Evolutionary conservation across 2,113 vertebrate species (phyloP).

Genomic region (Nansenia antarctica): DNA sequence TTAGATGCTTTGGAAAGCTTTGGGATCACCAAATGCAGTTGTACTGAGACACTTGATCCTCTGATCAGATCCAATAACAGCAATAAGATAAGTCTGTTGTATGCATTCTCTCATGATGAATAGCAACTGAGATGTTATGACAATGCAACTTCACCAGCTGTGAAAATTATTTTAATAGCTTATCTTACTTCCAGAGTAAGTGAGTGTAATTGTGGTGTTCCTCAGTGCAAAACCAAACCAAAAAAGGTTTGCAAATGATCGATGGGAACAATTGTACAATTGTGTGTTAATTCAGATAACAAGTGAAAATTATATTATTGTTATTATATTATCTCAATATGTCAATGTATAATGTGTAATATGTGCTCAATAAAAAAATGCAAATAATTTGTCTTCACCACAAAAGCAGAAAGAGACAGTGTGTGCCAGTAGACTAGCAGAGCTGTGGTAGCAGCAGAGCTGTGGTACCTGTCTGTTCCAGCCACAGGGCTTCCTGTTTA

Average conservation of each 20-base stretch:
- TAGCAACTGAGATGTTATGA: constrained; percentile 40
- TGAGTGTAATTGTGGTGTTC: background rate
- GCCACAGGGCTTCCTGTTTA: constrained; percentile 74
- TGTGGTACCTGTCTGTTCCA: constrained; percentile 41
- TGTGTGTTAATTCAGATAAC: too few species aligned
- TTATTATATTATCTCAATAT: background rate
- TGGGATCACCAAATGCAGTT: constrained; percentile 25
- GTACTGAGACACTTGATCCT: constrained; percentile 37
- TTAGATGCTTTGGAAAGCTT: constrained; percentile 12
- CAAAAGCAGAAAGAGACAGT: constrained; percentile 6
- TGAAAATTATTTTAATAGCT: constrained; percentile 19
- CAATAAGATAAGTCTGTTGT: constrained; percentile 27
- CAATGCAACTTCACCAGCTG: constrained; percentile 33
- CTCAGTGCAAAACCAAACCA: too few species aligned
- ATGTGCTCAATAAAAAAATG: too few species aligned
- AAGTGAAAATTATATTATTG: too few species aligned
- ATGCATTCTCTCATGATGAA: constrained; percentile 9
- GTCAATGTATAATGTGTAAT: too few species aligned
- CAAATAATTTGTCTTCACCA: constrained; percentile 28
- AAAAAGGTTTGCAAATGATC: too few species aligned
- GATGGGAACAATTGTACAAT: too few species aligned
- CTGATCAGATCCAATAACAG: constrained; percentile 26
- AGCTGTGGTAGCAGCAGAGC: constrained; percentile 35
- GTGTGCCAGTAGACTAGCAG: constrained; percentile 40
- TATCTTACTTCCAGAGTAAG: background rate